Evolutionary conservation across 1,140 invertebrate species (phyloP), one percentile per base, ranked within the genome.

Genomic region (Heliconius nattereri): DNA sequence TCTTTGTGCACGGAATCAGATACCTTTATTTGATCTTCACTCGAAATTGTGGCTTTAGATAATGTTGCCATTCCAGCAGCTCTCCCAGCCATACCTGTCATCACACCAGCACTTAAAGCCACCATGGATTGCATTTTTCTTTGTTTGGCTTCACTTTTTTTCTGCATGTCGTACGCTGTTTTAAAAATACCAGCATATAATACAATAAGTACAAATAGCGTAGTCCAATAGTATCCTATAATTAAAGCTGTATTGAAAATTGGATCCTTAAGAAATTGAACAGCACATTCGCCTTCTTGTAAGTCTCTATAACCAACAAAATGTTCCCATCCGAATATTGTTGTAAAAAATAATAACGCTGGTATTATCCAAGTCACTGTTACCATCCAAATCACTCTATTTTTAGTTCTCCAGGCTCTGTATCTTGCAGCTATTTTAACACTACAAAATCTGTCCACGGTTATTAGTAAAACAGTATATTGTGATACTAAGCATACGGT

Each of bases 301-400:
- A 99, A 94, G 86, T 99, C 98, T 78, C 98, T 95, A 86, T 97
- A 97, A 3, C 99, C 99, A 49, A 98, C 97, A 88, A 99, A 99
- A 90, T 99, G 98, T 91, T 99, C 99, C 99, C 99, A 99, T 40
- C 99, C 99, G 89, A 99, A 99, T 82, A 99, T 99, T 76, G 98
- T 98, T 76, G 98, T 98, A 92, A 99, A 99, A 93, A 99, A 99
- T 6, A 99, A 95, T 20, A 99, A 94, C 1, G 98, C 97, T 7
- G 99, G 99, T 78, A 99, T 97, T 49, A 99, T 98, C 99, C 99
- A 99, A 0, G 99, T 99, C 19, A 99, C 98, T 5, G 97, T 96
- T 0, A 99, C 97, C 96, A 99, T 99, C 95, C 97, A 98, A 54
- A 98, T 97, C 1, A 99, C 98, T 84, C 97, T 96, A 81, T 97